Percentiles rank a stretch among this genome's conserved stretches.
These are phyloP conservation scores for Trematocara stigmaticum DNA, from an alignment of 2,113 vertebrate genomes.

Conservation along the genomic window DNA sequence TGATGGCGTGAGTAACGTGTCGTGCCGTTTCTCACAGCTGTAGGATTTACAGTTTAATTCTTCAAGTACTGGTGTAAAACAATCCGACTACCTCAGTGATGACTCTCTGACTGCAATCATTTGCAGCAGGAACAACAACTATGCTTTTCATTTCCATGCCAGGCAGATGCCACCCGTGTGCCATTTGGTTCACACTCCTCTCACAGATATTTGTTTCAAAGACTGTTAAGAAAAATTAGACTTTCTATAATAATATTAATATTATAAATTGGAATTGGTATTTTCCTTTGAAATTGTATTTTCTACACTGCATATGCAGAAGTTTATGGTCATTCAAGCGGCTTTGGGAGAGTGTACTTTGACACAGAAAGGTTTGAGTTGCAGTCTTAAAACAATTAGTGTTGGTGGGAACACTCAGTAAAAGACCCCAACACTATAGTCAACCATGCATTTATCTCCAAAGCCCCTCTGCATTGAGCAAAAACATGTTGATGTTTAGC, in stretches of 20 bases:
- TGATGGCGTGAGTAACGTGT: background rate
- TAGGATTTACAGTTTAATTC: background rate
- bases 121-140: background rate
- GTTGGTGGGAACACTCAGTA: background rate
- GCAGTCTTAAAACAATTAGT: background rate
- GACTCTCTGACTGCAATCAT: background rate
- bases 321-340: background rate
- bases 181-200: background rate
- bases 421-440: background rate
- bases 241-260: background rate
- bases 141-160: slow-evolving; percentile 5
- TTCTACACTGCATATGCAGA: background rate
- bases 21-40: background rate
- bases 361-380: background rate
- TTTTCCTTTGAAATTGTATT: background rate
- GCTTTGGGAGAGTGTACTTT: background rate
- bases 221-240: background rate
- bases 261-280: background rate
- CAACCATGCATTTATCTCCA: background rate
- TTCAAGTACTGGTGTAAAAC: background rate
- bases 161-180: background rate
- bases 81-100: background rate
- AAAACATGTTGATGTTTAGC: background rate
- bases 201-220: background rate
- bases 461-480: background rate